Evolutionary conservation across 2,113 vertebrate genomes (phyloP).

Genomic region (Chlamydotis undulata): DNA sequence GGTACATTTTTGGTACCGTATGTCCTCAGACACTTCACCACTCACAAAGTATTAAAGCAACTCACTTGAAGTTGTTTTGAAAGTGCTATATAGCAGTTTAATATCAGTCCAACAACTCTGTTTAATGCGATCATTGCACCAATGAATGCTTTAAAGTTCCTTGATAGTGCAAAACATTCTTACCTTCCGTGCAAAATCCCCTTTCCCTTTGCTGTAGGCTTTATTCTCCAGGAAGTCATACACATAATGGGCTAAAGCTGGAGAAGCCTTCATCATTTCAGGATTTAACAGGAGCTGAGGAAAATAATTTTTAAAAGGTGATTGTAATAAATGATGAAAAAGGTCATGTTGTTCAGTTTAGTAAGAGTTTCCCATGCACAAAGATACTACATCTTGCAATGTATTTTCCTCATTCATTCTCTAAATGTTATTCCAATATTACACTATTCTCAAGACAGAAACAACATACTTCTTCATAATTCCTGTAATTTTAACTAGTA

Average conservation of each 20-base stretch:
- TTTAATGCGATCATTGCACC: background rate
- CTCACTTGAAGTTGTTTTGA: background rate
- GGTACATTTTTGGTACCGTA: accelerated
- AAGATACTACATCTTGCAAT: background rate
- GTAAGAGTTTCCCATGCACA: background rate
- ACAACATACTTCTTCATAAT: background rate
- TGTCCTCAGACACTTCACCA: background rate
- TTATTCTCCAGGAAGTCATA: constrained; percentile 98
- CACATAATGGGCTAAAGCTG: constrained; percentile 85
- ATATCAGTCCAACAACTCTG: background rate
- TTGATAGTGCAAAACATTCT: background rate
- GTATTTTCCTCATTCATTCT: background rate
- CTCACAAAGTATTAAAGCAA: background rate
- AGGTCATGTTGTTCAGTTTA: background rate
- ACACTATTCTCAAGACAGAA: background rate
- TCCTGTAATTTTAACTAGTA: background rate
- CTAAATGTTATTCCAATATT: background rate
- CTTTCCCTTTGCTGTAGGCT: constrained; percentile 97
- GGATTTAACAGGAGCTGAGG: constrained; percentile 90
- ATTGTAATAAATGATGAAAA: background rate
- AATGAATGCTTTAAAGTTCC: background rate
- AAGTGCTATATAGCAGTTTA: background rate
- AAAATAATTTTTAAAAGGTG: background rate
- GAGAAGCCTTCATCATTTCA: constrained; percentile 94
- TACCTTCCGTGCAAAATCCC: constrained; percentile 98